phyloP scores from a whole-genome alignment of 2,888 invertebrate species.

The Torymus auratus region DNA sequence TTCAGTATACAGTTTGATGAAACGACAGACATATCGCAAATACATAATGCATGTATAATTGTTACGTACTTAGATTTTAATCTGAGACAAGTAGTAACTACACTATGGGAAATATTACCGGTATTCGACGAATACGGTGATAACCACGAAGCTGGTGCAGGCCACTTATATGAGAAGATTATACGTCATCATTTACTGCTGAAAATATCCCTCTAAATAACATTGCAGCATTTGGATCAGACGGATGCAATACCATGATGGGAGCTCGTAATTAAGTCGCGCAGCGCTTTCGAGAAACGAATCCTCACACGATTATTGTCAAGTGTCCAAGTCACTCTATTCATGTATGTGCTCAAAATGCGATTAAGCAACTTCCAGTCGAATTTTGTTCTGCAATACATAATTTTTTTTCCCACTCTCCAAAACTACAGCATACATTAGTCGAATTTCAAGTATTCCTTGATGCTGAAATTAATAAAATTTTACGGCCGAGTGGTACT shows the following conservation, averaged over 20 bases:
- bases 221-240: conserved; percentile 57
- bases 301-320: conserved; percentile 52
- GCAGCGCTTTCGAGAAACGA: conserved; percentile 35
- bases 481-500: conserved; percentile 51
- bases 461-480: conserved; percentile 42
- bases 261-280: conserved; percentile 57
- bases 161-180: conserved; percentile 38
- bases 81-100: conserved; percentile 40
- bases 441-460: conserved; percentile 43
- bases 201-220: conserved; percentile 51
- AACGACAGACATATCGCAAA: conserved; percentile 54
- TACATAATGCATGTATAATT: conserved; percentile 52
- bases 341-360: conserved; percentile 53
- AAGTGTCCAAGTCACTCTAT: conserved; percentile 57
- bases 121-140: conserved; percentile 36
- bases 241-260: conserved; percentile 60
- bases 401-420: conserved; percentile 42
- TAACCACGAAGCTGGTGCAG: conserved; percentile 38
- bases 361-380: conserved; percentile 52
- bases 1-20: conserved; percentile 56
- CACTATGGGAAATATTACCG: conserved; percentile 54
- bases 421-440: conserved; percentile 33
- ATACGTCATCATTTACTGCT: conserved; percentile 37
- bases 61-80: conserved; percentile 51
- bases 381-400: conserved; percentile 37